Evolutionary conservation across 1,140 invertebrate genomes (phyloP).

Genomic region (Trinorchestia longiramus): DNA sequence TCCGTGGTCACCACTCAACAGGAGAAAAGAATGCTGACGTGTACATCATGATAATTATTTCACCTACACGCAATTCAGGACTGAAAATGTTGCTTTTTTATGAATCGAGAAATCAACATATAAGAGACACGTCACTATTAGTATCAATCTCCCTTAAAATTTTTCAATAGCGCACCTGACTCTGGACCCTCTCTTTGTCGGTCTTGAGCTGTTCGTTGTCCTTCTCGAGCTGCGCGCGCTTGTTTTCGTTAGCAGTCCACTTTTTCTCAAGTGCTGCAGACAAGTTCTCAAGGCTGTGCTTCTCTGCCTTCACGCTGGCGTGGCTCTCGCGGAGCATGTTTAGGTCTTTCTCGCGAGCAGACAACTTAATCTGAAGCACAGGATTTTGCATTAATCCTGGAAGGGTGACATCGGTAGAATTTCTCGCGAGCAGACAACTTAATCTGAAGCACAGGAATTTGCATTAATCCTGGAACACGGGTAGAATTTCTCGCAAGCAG

Average conservation of each 20-base stretch:
- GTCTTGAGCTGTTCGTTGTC: slow-evolving; percentile 63
- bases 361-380: slow-evolving; percentile 58
- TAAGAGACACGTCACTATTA: no score
- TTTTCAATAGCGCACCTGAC: slow-evolving; percentile 57
- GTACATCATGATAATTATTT: no score
- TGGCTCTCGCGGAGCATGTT: slow-evolving; percentile 57
- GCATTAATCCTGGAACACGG: no score
- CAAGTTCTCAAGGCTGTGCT: slow-evolving; percentile 64
- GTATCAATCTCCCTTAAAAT: no score
- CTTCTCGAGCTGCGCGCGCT: slow-evolving; percentile 63
- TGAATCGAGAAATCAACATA: no score
- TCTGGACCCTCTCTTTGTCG: slow-evolving; percentile 63
- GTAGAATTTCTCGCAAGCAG: slow-evolving; percentile 61
- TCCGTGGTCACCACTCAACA: no score
- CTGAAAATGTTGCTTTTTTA: no score
- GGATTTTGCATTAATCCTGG: neutral
- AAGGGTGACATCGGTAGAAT: no score
- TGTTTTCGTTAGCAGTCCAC: slow-evolving; percentile 62
- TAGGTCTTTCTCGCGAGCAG: slow-evolving; percentile 62
- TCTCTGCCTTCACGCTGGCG: slow-evolving; percentile 62
- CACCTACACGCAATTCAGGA: no score
- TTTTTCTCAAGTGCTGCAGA: slow-evolving; percentile 65
- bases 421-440: slow-evolving; percentile 61
- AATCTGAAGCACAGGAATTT: slow-evolving; percentile 36
- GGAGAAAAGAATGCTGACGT: no score